phyloP scores from a whole-genome alignment of 2,113 vertebrate genomes.

The Trochalopteron elliotii region DNA sequence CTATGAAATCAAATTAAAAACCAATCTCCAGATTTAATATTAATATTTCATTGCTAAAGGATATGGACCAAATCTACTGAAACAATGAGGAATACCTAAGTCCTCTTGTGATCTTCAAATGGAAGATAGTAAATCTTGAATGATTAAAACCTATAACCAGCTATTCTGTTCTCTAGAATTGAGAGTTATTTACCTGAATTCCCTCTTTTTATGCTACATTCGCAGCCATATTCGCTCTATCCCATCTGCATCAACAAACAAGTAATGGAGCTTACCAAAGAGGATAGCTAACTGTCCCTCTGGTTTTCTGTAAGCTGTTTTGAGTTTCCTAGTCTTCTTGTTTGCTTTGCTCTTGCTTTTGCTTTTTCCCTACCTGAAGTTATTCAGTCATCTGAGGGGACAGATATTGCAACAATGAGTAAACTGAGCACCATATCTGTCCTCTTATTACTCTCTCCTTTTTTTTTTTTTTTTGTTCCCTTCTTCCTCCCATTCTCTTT shows the following conservation, averaged over 20 bases:
- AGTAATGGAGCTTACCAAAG: constrained; percentile 1
- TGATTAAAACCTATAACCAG: not conserved
- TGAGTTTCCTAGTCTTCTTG: not conserved
- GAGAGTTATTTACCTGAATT: not conserved
- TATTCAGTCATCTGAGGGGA: not conserved
- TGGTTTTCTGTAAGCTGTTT: not conserved
- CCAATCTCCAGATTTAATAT: not conserved
- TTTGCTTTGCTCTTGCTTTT: not conserved
- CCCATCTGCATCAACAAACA: constrained; percentile 30
- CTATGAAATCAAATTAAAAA: constrained; percentile 59
- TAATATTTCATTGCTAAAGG: not conserved
- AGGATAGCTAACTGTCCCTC: not conserved
- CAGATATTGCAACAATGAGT: not conserved
- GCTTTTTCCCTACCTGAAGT: not conserved
- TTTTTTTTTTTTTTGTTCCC: not conserved
- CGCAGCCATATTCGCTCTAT: not conserved
- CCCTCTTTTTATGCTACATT: constrained; percentile 11
- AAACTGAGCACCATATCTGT: not conserved
- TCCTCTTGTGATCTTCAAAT: not conserved
- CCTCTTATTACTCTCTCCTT: not conserved
- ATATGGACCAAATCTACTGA: constrained; percentile 3
- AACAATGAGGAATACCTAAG: constrained; percentile 5
- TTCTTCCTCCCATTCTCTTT: not conserved
- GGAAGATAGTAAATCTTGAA: not conserved
- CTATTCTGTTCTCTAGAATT: not conserved